Evolutionary conservation across 1,140 invertebrate genomes (phyloP).

Genomic region (Scaptodrosophila lebanonensis): DNA sequence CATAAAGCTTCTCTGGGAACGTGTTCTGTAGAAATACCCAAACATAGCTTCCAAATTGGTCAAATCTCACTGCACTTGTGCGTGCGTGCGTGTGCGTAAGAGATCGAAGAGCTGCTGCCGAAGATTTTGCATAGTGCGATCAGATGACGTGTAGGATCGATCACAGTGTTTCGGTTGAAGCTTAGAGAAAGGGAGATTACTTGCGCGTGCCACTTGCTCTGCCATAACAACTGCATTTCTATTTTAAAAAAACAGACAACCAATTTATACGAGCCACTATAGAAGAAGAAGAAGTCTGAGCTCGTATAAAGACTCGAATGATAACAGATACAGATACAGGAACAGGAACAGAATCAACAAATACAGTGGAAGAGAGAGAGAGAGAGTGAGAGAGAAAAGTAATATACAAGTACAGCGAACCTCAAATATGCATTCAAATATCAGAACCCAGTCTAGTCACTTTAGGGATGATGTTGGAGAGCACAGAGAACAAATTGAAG

Average conservation of each 20-base stretch:
- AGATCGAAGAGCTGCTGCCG: constrained; percentile 6
- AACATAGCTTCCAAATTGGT: constrained; percentile 11
- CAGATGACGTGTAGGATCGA: constrained; percentile 41
- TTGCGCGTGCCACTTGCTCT: not conserved
- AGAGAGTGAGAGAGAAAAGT: constrained; percentile 4
- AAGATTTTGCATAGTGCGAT: constrained; percentile 54
- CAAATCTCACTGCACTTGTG: constrained; percentile 25
- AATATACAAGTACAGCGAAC: constrained; percentile 36
- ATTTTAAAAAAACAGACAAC: no score
- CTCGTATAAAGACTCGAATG: no score
- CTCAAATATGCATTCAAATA: constrained; percentile 53
- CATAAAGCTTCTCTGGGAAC: no score
- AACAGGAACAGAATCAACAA: constrained; percentile 9
- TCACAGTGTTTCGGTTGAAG: constrained; percentile 60
- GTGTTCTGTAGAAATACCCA: no score
- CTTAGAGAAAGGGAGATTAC: constrained; percentile 12
- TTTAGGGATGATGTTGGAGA: constrained; percentile 53
- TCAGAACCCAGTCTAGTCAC: constrained; percentile 74
- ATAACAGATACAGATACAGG: constrained; percentile 15
- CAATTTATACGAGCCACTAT: no score
- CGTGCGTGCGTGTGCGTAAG: constrained; percentile 6
- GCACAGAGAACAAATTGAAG: constrained; percentile 19
- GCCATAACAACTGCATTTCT: no score
- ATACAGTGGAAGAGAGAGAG: constrained; percentile 5
- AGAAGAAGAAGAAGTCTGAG: no score